A percentile compares a stretch with the other conserved stretches of the same genome.
Conservation (phyloP, 1,140 invertebrate species). For the Steinernema khuongi region DNA sequence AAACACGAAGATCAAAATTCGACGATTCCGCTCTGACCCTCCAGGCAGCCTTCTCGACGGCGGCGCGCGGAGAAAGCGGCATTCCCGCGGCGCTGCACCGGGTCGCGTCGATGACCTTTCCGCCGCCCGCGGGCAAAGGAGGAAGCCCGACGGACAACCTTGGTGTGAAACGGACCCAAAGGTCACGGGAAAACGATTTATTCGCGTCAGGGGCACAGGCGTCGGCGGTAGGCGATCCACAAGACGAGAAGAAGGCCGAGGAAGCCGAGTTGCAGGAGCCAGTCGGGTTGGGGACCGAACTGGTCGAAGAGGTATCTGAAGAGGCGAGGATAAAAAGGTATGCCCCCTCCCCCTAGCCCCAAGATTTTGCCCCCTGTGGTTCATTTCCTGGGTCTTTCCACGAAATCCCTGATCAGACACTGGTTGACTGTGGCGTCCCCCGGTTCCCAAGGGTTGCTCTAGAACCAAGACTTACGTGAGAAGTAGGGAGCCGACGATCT, state of each 20-base stretch:
- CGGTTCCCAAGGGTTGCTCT: too few species aligned
- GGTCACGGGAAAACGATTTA: background rate
- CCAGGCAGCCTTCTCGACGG: too few species aligned
- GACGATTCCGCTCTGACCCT: too few species aligned
- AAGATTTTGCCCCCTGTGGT: too few species aligned
- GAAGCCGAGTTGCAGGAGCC: background rate
- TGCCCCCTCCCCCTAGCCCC: too few species aligned
- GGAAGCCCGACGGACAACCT: background rate
- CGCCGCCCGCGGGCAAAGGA: background rate
- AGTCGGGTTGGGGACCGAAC: background rate
- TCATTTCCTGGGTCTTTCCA: too few species aligned
- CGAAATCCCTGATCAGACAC: too few species aligned
- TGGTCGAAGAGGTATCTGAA: background rate
- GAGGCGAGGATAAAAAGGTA: background rate
- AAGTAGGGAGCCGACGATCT: background rate
- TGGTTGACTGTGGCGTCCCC: too few species aligned
- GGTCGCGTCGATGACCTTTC: background rate
- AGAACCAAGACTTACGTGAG: too few species aligned
- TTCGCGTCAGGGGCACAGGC: background rate
- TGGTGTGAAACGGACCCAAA: background rate
- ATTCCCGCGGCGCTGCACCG: background rate
- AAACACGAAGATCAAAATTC: too few species aligned
- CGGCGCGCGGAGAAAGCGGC: too few species aligned
- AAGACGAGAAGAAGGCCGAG: background rate
- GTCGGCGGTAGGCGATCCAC: background rate